phyloP scores from a whole-genome alignment of 2,888 invertebrate genomes.

The Lymantria monacha region DNA sequence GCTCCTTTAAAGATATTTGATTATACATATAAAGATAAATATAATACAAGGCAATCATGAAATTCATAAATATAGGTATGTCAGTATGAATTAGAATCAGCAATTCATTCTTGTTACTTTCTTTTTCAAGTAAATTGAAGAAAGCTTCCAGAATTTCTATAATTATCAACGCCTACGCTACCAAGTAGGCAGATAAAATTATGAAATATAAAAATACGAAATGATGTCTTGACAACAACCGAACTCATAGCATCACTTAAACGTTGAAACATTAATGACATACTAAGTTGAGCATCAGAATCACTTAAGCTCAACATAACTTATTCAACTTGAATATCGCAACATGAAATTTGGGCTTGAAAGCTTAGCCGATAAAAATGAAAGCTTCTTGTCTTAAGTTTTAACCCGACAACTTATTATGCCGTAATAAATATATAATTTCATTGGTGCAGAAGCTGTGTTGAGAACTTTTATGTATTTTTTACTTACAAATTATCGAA shows the following conservation, averaged over 20 bases:
- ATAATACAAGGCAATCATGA: too few relatives aligned
- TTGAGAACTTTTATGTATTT: too few relatives aligned
- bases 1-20: too few relatives aligned
- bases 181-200: too few relatives aligned
- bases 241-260: neutral
- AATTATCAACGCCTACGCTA: neutral
- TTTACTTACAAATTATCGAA: too few relatives aligned
- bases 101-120: neutral
- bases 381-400: slow-evolving; percentile 22
- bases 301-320: slow-evolving; percentile 31
- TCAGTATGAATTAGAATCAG: too few relatives aligned
- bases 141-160: neutral
- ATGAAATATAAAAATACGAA: too few relatives aligned
- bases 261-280: slow-evolving; percentile 12
- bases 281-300: slow-evolving; percentile 26
- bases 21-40: too few relatives aligned
- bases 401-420: slow-evolving; percentile 22
- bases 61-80: too few relatives aligned
- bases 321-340: slow-evolving; percentile 23
- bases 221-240: too few relatives aligned
- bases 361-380: slow-evolving; percentile 23
- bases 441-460: too few relatives aligned
- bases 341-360: slow-evolving; percentile 20
- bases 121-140: neutral
- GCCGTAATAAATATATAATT: neutral